Evolutionary conservation across 2,113 vertebrate genomes (phyloP).

Genomic region (Oreotrochilus melanogaster): DNA sequence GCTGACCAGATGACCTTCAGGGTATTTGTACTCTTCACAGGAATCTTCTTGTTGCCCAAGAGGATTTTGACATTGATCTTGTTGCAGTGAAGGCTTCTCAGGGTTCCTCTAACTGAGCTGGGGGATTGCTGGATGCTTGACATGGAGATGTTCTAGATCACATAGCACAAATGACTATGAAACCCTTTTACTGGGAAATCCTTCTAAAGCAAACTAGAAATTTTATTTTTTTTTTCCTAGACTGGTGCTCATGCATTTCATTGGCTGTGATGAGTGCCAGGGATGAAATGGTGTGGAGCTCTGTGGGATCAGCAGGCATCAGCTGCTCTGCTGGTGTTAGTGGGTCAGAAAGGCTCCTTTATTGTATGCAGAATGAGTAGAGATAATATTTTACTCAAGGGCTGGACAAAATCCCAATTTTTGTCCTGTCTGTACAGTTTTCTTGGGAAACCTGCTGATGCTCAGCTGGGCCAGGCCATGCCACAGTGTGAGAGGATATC

Average conservation of each 20-base stretch:
- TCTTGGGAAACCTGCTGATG: neutral
- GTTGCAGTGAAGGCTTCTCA: neutral
- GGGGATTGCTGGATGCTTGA: neutral
- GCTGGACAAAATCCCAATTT: neutral
- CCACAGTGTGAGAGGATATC: neutral
- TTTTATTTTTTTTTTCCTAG: neutral
- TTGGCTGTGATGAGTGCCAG: neutral
- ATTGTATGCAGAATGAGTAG: neutral
- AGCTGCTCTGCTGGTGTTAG: neutral
- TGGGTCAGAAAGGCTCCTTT: neutral
- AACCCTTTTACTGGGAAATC: neutral
- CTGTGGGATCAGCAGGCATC: neutral
- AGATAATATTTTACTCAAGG: neutral
- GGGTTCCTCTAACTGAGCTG: fast-evolving
- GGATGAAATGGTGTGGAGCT: neutral
- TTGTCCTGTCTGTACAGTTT: neutral
- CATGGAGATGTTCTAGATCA: neutral
- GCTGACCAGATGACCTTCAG: neutral
- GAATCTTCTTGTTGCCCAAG: neutral
- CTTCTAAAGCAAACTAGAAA: neutral
- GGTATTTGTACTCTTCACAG: neutral
- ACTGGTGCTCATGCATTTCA: neutral
- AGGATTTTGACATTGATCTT: neutral
- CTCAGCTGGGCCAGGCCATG: neutral
- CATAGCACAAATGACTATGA: neutral